phyloP scores from a whole-genome alignment of 2,888 invertebrate genomes.

The Hemicrepidius hirtus region DNA sequence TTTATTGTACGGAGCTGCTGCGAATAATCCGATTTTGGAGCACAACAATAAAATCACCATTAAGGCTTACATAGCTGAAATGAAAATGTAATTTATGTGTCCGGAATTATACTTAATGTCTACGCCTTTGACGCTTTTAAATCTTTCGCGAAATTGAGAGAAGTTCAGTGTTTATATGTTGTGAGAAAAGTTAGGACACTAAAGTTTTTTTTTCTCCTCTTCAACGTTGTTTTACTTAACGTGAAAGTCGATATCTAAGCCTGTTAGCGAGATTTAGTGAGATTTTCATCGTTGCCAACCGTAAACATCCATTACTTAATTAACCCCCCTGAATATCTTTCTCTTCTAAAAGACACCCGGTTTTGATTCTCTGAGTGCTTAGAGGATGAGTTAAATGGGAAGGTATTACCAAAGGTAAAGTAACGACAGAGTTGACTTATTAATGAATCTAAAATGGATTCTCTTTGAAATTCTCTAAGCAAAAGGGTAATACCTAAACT shows the following conservation, averaged over 20 bases:
- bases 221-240: slow-evolving; percentile 12
- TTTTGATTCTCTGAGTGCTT: neutral
- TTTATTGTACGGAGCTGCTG: neutral
- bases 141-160: neutral
- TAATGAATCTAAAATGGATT: neutral
- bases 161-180: neutral
- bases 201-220: neutral
- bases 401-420: slow-evolving; percentile 1
- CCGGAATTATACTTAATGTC: neutral
- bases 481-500: neutral
- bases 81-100: slow-evolving; percentile 2
- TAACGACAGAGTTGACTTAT: neutral
- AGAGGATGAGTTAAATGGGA: neutral
- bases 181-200: neutral
- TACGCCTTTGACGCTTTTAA: neutral
- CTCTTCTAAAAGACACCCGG: neutral
- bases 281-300: slow-evolving; percentile 23
- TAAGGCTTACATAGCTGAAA: slow-evolving; percentile 1
- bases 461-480: neutral
- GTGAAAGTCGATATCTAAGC: slow-evolving; percentile 12
- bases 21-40: neutral
- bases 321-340: slow-evolving; percentile 7
- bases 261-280: slow-evolving; percentile 22
- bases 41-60: slow-evolving; percentile 19
- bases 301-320: slow-evolving; percentile 34